Conservation (phyloP, 2,888 invertebrate species). For the Mystacides longicornis region DNA sequence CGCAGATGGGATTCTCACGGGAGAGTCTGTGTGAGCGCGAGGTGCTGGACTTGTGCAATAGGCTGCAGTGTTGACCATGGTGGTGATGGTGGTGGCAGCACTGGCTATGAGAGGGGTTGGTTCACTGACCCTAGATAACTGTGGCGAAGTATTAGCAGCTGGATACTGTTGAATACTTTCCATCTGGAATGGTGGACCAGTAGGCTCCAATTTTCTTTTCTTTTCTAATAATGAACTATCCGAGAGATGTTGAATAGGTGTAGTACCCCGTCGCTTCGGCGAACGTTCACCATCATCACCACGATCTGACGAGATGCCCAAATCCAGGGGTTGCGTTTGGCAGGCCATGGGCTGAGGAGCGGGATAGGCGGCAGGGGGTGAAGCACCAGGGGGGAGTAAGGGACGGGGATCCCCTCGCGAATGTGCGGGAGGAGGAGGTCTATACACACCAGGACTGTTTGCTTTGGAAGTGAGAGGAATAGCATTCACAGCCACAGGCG, state of each 20-base stretch:
- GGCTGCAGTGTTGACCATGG: slow-evolving; percentile 59
- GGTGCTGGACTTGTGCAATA: slow-evolving; percentile 44
- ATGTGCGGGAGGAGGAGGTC: slow-evolving; percentile 38
- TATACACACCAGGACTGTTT: slow-evolving; percentile 41
- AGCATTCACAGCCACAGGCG: slow-evolving; percentile 34
- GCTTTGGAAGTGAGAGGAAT: slow-evolving; percentile 55
- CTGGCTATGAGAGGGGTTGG: slow-evolving; percentile 64
- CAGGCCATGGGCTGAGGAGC: slow-evolving; percentile 41
- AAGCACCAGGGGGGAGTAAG: slow-evolving; percentile 35
- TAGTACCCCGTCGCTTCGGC: slow-evolving; percentile 56
- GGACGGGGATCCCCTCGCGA: slow-evolving; percentile 31
- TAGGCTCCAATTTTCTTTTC: slow-evolving; percentile 52
- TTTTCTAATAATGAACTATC: slow-evolving; percentile 52
- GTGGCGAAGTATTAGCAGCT: slow-evolving; percentile 33
- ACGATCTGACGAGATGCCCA: slow-evolving; percentile 56
- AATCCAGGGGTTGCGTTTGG: slow-evolving; percentile 73
- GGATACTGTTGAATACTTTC: slow-evolving; percentile 30
- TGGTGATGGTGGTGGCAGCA: slow-evolving; percentile 61
- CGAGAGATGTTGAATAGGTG: slow-evolving; percentile 41
- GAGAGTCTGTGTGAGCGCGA: slow-evolving; percentile 41
- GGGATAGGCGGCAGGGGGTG: slow-evolving; percentile 34
- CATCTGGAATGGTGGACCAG: slow-evolving; percentile 31
- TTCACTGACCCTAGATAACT: slow-evolving; percentile 51
- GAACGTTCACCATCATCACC: slow-evolving; percentile 36
- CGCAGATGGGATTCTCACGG: slow-evolving; percentile 52